Percentiles rank a stretch among this genome's conserved stretches.
phyloP scores from a whole-genome alignment of 2,797 vertebrate genomes.

The Zalophus californianus region DNA sequence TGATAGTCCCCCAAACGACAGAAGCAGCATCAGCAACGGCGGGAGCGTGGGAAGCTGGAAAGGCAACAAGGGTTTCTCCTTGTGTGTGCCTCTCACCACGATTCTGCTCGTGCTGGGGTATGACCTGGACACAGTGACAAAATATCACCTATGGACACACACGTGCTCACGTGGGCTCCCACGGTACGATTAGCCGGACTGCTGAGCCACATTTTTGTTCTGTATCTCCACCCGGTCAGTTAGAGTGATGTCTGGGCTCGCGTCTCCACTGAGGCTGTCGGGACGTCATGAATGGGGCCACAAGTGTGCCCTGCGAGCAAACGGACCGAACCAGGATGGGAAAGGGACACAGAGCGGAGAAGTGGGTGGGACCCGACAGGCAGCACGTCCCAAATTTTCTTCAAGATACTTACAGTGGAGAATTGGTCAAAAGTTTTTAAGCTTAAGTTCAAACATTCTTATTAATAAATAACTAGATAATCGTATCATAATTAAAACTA shows the following conservation, averaged over 20 bases:
- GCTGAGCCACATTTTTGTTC: neutral
- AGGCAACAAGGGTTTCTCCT: neutral
- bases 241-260: neutral
- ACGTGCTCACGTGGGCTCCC: fast-evolving
- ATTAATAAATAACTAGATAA: neutral
- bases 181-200: neutral
- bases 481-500: neutral
- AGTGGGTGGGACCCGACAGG: fast-evolving
- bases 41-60: fast-evolving
- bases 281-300: fast-evolving
- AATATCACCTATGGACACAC: fast-evolving
- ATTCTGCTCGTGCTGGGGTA: neutral
- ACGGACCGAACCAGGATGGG: fast-evolving
- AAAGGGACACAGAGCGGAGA: fast-evolving
- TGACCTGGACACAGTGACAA: neutral
- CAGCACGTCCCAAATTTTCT: neutral
- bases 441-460: neutral
- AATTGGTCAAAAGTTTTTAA: neutral
- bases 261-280: neutral
- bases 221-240: neutral
- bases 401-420: neutral
- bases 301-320: neutral
- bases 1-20: fast-evolving
- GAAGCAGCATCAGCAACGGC: too few species aligned
- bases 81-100: neutral